A percentile compares a stretch with the other conserved stretches of the same genome.
These are phyloP conservation scores for Sipha maydis DNA, from an alignment of 2,888 invertebrate genomes.

Conservation along the genomic window DNA sequence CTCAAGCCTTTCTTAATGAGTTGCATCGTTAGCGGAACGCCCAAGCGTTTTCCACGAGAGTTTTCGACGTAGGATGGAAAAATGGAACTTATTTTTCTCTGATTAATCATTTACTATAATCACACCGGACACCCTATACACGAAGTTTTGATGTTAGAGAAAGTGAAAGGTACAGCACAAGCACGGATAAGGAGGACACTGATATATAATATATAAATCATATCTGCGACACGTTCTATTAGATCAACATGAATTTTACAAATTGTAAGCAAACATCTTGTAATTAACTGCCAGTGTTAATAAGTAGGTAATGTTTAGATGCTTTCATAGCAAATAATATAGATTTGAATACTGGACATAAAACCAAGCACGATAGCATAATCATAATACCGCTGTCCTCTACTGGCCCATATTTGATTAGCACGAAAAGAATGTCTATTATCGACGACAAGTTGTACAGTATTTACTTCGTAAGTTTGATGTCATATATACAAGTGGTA, in stretches of 20 bases:
- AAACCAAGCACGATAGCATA: neutral
- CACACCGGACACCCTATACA: conserved; percentile 20
- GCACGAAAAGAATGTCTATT: neutral
- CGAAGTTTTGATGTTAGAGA: conserved; percentile 29
- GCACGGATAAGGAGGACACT: neutral
- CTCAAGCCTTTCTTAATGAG: conserved; percentile 56
- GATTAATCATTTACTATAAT: conserved; percentile 44
- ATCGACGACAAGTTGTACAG: neutral
- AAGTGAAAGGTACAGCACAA: neutral
- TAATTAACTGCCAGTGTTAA: neutral
- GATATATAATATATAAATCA: conserved; percentile 11
- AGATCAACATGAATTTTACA: neutral
- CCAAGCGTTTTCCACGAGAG: conserved; percentile 40
- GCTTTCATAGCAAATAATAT: neutral
- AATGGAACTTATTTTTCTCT: conserved; percentile 33
- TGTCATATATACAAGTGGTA: neutral
- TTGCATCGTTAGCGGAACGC: conserved; percentile 59
- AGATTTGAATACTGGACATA: neutral
- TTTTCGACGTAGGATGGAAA: neutral
- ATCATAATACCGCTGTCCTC: neutral
- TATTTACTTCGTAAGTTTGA: neutral
- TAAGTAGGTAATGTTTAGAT: neutral
- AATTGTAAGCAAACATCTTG: neutral
- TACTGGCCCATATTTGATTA: neutral
- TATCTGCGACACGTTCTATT: neutral